Evolutionary conservation across 2,888 invertebrate genomes (phyloP).

Genomic region (Cistogaster globosa): DNA sequence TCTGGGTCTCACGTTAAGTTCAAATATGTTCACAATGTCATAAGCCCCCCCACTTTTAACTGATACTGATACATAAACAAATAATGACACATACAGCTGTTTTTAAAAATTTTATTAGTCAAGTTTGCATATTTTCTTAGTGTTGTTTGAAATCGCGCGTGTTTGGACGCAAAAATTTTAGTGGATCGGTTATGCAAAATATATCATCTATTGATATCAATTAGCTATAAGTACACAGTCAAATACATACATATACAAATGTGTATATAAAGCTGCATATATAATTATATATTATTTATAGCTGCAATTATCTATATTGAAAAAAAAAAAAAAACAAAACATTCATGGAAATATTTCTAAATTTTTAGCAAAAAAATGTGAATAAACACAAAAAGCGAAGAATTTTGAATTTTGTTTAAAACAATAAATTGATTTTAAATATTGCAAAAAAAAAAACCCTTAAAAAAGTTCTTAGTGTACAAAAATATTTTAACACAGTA

Average conservation of each 20-base stretch:
- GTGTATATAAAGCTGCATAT: not conserved
- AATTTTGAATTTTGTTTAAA: not conserved
- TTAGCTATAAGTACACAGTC: not conserved
- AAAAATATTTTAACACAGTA: too few relatives aligned
- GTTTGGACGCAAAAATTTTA: constrained; percentile 73
- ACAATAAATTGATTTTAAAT: constrained; percentile 17
- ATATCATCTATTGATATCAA: not conserved
- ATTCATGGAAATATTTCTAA: constrained; percentile 21
- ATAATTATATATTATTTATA: constrained; percentile 3
- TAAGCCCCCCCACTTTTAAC: constrained; percentile 27
- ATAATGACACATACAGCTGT: constrained; percentile 55
- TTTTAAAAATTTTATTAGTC: constrained; percentile 59
- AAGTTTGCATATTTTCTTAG: constrained; percentile 72
- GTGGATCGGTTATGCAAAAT: constrained; percentile 66
- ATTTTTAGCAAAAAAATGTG: not conserved
- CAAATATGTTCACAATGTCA: constrained; percentile 14
- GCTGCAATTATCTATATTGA: too few relatives aligned
- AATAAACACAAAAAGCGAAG: not conserved
- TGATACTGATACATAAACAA: constrained; percentile 34
- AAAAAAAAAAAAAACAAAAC: constrained; percentile 3
- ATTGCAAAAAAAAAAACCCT: not conserved
- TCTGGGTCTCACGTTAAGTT: constrained; percentile 28
- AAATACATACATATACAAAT: constrained; percentile 38
- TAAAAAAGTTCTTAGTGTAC: too few relatives aligned
- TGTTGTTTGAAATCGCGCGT: constrained; percentile 74